Base-by-base conservation (phyloP, 30 jellyfish, hydroid and myxozoan species). In the Cassiopea xamachana region DNA sequence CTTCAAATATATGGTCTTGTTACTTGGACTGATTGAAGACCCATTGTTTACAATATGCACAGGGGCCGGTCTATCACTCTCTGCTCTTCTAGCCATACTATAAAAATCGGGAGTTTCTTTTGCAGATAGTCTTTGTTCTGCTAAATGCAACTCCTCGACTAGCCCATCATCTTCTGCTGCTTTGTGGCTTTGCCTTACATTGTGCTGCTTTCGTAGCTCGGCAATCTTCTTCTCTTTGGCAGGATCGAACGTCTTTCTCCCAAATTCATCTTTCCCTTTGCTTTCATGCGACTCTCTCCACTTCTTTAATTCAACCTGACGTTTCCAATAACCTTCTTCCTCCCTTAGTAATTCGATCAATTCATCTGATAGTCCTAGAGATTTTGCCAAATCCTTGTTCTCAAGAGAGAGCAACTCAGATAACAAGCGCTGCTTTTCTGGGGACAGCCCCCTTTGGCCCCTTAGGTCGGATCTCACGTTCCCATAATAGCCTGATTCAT, bases 241-340 rank as follows among this genome's bases (percentile, higher is more conserved):
- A 14, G 81, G 72, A 64, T 91, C 97, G 62, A 44, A 85, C 1
- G 73, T 86, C 18, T 84, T 93, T n/a, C 59, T 60, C 46, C 60
- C 67, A 13, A 39, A 16, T 6, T 46, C 48, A 4, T 81, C 96
- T 10, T 62, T 55, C 16, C 16, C 76, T 60, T 49, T 73, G 7
- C 50, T 84, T 88, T 91, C 97, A 18, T 91, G 93, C 19, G 94
- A 85, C 75, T 91, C 97, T n/a, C 97, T 75, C 97, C 97, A 91
- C 60, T 70, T 79, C 60, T 79, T 84, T 7, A 91, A 81, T 71
- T 91, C 92, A 44, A 83, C 97, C 55, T 90, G 97, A 74, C 97
- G 58, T 60, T 84, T 85, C 97, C 97, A 91, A 48, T 84, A 91
- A 71, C 83, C 76, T 67, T 91, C 97, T 46, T 91, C 97, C 49